Evolutionary conservation across 2,888 invertebrate genomes (phyloP), one percentile per base, ranked within the genome.

Genomic region (Rotaria socialis): DNA sequence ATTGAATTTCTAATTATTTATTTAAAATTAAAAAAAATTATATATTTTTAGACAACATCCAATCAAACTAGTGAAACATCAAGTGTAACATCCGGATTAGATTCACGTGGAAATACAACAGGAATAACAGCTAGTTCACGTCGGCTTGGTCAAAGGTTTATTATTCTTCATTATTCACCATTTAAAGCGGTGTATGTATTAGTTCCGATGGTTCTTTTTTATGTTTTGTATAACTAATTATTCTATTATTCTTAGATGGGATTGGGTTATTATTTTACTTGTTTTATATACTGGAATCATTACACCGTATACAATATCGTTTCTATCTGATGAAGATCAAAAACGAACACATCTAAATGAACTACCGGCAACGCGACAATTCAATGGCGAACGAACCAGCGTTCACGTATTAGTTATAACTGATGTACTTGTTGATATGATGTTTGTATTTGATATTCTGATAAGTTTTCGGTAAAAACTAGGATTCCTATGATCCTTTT

Each of bases 381-480:
- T 89, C 55, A 89, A 89, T 75, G 89, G 89, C 86, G 89, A 90
- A 35, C 89, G 90, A 86, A 89, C 89, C 24, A 89, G 89, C 43
- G 90, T 90, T 8, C 90, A 91, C 88, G 90, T 91, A 2, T 89
- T 91, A 58, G 90, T 91, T 22, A 89, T 91, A 58, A 90, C 91
- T 56, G 91, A 91, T 88, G 89, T 91, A 52, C 89, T 91, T 56
- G 91, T 91, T n/a, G 91, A 91, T 88, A 88, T 91, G n/a, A 91
- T 91, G 90, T 91, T 91, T 88, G 90, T 91, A 84, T 90, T 90
- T 2, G 91, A 91, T 88, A 91, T 91, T 87, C 89, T 91, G 84
- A 91, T 91, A 85, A 91, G 91, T 89, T 91, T 91, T 88, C 55
- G 74, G 80, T 55, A 85, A 50, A 2, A 24, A 35, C 43, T n/a